Conservation (phyloP, 1,140 invertebrate species). For the Monochamus saltuarius region DNA sequence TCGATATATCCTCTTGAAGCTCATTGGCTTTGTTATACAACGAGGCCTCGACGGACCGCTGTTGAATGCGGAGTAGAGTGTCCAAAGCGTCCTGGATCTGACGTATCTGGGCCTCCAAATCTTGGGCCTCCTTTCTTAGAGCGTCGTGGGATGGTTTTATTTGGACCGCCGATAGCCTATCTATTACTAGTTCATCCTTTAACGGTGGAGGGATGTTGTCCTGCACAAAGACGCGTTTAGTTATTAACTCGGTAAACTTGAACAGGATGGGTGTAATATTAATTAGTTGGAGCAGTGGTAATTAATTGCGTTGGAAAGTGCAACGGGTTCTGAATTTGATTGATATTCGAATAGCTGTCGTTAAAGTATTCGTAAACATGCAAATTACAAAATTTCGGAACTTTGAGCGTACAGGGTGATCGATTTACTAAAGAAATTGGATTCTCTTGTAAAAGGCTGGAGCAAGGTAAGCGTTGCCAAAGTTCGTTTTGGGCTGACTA, state of each 20-base stretch:
- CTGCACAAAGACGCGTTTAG: constrained; percentile 45
- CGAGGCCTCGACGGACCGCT: constrained; percentile 80
- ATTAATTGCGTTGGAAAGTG: no score
- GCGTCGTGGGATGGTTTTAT: constrained; percentile 74
- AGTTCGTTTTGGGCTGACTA: no score
- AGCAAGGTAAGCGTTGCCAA: no score
- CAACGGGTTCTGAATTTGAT: no score
- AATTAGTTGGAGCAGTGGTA: no score
- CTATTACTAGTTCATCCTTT: constrained; percentile 81
- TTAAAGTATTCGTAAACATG: no score
- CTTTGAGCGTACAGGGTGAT: no score
- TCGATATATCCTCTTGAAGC: constrained; percentile 90
- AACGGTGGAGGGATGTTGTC: constrained; percentile 67
- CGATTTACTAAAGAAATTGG: no score
- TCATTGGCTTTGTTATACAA: constrained; percentile 93
- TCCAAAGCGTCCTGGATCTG: constrained; percentile 85
- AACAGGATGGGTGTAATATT: no score
- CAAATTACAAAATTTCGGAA: no score
- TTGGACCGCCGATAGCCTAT: constrained; percentile 73
- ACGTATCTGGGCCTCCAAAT: constrained; percentile 82
- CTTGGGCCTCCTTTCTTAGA: constrained; percentile 76
- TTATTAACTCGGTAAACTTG: background rate
- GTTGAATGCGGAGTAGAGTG: constrained; percentile 79
- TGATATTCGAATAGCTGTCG: no score
- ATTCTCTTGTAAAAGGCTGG: no score